A percentile compares a stretch with the other conserved stretches of the same genome.
These are phyloP conservation scores for Parauchenoglanis ngamensis DNA, from an alignment of 2,797 vertebrate genomes.

Conservation along the genomic window DNA sequence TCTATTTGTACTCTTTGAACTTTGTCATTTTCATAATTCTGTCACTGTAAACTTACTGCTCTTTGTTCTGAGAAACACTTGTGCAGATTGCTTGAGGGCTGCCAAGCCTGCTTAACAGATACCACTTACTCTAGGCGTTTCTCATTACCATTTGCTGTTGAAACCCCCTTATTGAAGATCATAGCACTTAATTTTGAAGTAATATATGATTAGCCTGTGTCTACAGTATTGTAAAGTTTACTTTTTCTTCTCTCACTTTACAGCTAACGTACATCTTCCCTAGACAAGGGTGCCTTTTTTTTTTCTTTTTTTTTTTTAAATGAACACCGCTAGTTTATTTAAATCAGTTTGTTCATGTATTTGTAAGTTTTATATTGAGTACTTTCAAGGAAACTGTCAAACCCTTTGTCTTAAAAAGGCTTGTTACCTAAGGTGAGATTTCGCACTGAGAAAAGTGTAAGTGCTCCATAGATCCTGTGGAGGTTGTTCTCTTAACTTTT, in stretches of 20 bases:
- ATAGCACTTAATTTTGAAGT: slow-evolving; percentile 37
- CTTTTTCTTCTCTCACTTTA: not conserved
- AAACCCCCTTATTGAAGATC: not conserved
- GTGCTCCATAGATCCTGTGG: slow-evolving; percentile 7
- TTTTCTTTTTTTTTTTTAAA: not conserved
- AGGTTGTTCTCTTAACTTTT: not conserved
- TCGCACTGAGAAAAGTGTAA: not conserved
- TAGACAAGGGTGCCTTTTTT: slow-evolving; percentile 22
- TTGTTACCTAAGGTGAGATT: not conserved
- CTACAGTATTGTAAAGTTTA: not conserved
- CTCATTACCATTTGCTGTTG: not conserved
- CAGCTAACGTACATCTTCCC: not conserved
- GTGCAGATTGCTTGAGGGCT: not conserved
- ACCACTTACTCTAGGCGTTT: slow-evolving; percentile 10
- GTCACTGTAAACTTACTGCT: not conserved
- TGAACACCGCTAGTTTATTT: slow-evolving; percentile 1
- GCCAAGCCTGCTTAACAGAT: slow-evolving; percentile 1
- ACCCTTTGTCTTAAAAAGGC: slow-evolving; percentile 22
- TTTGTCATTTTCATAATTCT: not conserved
- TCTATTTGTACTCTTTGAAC: not conserved
- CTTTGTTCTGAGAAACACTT: slow-evolving; percentile 28
- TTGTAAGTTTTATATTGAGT: slow-evolving; percentile 3
- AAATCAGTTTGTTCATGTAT: slow-evolving; percentile 17
- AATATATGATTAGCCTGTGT: not conserved
- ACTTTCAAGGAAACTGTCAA: slow-evolving; percentile 13